Conservation (phyloP, 2,888 invertebrate genomes). For the Rhabditoides inermis region DNA sequence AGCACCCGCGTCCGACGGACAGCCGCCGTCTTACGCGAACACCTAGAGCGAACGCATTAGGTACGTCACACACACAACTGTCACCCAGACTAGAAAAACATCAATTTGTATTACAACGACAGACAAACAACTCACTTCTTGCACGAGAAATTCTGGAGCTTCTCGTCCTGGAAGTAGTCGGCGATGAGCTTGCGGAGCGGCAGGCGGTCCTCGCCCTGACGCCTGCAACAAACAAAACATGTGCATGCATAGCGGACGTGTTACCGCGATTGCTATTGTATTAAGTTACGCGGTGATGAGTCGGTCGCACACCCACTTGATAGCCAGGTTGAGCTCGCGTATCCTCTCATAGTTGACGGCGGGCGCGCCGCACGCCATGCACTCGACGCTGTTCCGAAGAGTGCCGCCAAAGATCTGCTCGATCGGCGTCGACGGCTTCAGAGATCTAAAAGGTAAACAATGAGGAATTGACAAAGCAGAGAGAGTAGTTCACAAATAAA, state of each 20-base stretch:
- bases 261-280: too few species aligned
- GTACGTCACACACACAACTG: not conserved
- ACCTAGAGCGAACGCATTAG: constrained; percentile 16
- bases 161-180: constrained; percentile 28
- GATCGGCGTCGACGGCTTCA: constrained; percentile 30
- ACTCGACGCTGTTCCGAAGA: constrained; percentile 30
- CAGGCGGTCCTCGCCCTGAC: constrained; percentile 1
- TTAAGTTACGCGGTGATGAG: too few species aligned
- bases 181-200: constrained; percentile 15
- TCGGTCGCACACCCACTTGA: constrained; percentile 3
- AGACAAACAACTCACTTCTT: constrained; percentile 8
- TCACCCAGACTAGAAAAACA: not conserved
- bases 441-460: constrained; percentile 2
- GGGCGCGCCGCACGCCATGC: constrained; percentile 18
- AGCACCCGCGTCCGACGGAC: constrained; percentile 19
- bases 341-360: constrained; percentile 36
- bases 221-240: too few species aligned
- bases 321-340: constrained; percentile 37
- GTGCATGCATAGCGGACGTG: too few species aligned
- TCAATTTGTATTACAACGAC: not conserved
- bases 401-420: constrained; percentile 46
- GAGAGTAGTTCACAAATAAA: too few species aligned
- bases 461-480: too few species aligned
- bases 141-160: constrained; percentile 17
- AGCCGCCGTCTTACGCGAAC: constrained; percentile 20